These are phyloP conservation scores for Temnothorax nylanderi DNA, from an alignment of 1,140 invertebrate species.

Conservation along the genomic window DNA sequence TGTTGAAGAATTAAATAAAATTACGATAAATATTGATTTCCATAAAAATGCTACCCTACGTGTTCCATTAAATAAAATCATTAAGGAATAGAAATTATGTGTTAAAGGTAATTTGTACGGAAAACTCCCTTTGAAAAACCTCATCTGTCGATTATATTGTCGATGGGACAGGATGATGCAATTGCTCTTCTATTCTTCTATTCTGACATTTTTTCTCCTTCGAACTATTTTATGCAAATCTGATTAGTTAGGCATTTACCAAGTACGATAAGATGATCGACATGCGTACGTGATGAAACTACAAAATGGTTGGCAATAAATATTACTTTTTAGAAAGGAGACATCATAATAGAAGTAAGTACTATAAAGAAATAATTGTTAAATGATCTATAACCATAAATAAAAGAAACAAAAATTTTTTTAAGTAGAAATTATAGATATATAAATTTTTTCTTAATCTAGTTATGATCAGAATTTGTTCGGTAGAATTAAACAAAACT, in stretches of 20 bases:
- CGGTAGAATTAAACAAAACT: neutral
- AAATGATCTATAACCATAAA: neutral
- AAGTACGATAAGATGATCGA: neutral
- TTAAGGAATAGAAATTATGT: neutral
- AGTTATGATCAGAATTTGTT: neutral
- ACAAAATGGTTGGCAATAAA: neutral
- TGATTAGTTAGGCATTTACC: neutral
- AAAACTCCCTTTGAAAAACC: neutral
- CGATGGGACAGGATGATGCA: neutral
- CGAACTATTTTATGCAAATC: constrained; percentile 21
- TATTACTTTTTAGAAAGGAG: neutral
- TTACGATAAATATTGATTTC: neutral
- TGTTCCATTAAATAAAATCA: neutral
- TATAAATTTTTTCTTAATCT: neutral
- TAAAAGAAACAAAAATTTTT: neutral
- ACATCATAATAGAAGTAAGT: neutral
- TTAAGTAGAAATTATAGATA: neutral
- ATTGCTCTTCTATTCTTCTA: neutral
- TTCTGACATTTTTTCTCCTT: neutral
- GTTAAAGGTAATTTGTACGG: neutral
- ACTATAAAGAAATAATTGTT: neutral
- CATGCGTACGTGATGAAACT: neutral
- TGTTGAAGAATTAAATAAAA: neutral
- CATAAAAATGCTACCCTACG: neutral
- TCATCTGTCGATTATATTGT: neutral